Evolutionary conservation across 2,888 invertebrate genomes (phyloP), one percentile per base, ranked within the genome.

Genomic region (Fragum fragum): DNA sequence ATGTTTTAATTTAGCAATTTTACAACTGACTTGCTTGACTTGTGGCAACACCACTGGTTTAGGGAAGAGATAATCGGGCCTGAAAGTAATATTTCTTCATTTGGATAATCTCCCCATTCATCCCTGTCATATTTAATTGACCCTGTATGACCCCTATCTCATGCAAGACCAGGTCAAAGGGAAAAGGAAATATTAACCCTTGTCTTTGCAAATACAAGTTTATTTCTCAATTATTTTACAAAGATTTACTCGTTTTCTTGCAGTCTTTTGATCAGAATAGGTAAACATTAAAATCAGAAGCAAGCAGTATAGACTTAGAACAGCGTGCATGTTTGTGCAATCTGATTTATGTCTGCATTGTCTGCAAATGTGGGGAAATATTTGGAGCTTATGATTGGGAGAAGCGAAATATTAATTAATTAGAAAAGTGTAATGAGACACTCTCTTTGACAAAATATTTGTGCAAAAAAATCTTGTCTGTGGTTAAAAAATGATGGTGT

Each of bases 1-100:
- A 66, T 42, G 42, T 66, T 66, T 39, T 66, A 66, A 66, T 66
- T 66, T 42, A 66, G 55, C 53, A 55, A 71, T 71, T 71, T 71
- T 71, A 53, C 57, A 55, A 71, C 29, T 55, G 74, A 74, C 66
- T 66, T 66, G 47, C 21, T 14, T 68, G 32, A 68, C 74, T 74
- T 53, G 74, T 66, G 66, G 68, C 74, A 53, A 23, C 26, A n/a
- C 23, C 36, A 16, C 11, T n/a, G 21, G 66, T 7, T n/a, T 14
- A 9, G 42, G 36, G 47, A 42, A 9, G 23, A 42, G 59, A 79
- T 79, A 79, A 76, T 85, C 72, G 52, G 42, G 77, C 75, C 68
- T 74, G 77, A 76, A 53, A 66, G 80, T 73, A 75, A 82, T 82
- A 71, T 77, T 78, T 80, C 82, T 82, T 79, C 82, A 82, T 85